phyloP scores from a whole-genome alignment of 92 coral and sea anemone genomes.

The Palythoa grandis region DNA sequence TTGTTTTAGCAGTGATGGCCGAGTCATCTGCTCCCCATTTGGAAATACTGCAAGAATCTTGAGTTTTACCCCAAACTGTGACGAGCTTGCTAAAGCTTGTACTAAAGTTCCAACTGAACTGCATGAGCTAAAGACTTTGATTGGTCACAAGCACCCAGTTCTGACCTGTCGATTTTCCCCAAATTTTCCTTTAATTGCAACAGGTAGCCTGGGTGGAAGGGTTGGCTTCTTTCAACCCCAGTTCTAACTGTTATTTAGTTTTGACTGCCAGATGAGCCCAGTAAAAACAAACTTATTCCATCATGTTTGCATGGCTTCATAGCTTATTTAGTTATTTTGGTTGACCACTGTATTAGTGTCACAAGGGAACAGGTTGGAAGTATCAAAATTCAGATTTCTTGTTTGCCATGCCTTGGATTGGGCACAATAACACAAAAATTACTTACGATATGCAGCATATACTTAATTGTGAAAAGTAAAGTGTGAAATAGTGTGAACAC shows the following conservation, averaged over 20 bases:
- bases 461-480: too few relatives aligned
- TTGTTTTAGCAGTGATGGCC: conserved; percentile 88
- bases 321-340: too few relatives aligned
- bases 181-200: conserved; percentile 73
- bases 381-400: too few relatives aligned
- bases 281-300: too few relatives aligned
- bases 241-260: conserved; percentile 43
- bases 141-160: conserved; percentile 85
- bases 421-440: too few relatives aligned
- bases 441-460: too few relatives aligned
- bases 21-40: conserved; percentile 93
- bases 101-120: conserved; percentile 58
- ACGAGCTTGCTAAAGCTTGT: conserved; percentile 72
- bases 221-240: conserved; percentile 87
- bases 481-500: too few relatives aligned
- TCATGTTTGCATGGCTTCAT: too few relatives aligned
- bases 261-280: neutral
- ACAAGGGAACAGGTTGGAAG: too few relatives aligned
- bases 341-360: too few relatives aligned
- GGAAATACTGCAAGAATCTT: conserved; percentile 88
- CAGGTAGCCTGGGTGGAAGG: conserved; percentile 92
- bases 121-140: conserved; percentile 78
- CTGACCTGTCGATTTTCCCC: conserved; percentile 93
- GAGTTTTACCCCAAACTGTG: conserved; percentile 74
- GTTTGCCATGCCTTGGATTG: too few relatives aligned